Percentiles rank a stretch among this genome's conserved stretches.
phyloP scores from a whole-genome alignment of 2,888 invertebrate species.

The Drosophila anomalipes region DNA sequence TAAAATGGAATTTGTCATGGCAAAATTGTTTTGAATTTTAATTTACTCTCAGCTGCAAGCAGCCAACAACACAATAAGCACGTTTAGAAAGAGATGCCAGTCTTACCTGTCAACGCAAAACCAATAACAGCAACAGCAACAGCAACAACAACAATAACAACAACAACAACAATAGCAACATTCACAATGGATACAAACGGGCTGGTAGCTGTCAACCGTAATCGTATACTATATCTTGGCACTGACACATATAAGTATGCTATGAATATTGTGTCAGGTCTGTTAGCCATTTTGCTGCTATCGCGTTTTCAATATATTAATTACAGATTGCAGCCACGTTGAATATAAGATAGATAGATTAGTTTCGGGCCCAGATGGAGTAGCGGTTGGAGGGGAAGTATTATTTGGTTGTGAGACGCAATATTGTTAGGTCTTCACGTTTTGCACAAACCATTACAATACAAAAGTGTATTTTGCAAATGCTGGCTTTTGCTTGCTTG shows the following conservation, averaged over 20 bases:
- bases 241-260: conserved; percentile 49
- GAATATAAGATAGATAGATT: background rate
- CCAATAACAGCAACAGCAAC: conserved; percentile 3
- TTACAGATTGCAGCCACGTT: conserved; percentile 51
- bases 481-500: conserved; percentile 13
- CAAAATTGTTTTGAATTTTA: conserved; percentile 77
- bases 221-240: conserved; percentile 32
- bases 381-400: too few species aligned
- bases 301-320: conserved; percentile 53
- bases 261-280: conserved; percentile 33
- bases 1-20: conserved; percentile 67
- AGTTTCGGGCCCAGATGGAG: background rate
- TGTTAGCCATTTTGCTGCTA: conserved; percentile 23
- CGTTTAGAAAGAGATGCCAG: conserved; percentile 16
- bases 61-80: conserved; percentile 1
- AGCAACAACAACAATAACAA: conserved; percentile 3
- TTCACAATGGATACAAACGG: conserved; percentile 42
- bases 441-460: conserved; percentile 10
- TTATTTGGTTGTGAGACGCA: background rate
- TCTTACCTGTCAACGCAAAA: conserved; percentile 45
- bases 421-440: conserved; percentile 6
- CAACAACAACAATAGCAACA: conserved; percentile 14
- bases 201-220: conserved; percentile 30
- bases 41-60: conserved; percentile 58
- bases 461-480: conserved; percentile 9